Evolutionary conservation across 2,113 vertebrate genomes (phyloP), one percentile per base, ranked within the genome.

Genomic region (Scalopus aquaticus): DNA sequence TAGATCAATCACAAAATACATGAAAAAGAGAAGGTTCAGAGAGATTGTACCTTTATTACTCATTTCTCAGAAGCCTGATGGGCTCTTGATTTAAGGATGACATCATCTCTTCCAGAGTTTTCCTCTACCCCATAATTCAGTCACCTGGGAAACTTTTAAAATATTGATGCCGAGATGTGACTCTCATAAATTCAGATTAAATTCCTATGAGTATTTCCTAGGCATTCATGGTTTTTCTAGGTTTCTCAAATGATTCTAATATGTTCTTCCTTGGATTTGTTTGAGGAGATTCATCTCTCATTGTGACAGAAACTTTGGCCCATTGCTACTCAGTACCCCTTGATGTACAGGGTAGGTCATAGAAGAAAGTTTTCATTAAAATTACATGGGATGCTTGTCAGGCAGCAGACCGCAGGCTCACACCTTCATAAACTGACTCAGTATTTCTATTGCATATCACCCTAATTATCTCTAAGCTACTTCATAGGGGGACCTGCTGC

Each of bases 1-100:
- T 87, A 92, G 72, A 96, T 95, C 96, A 96, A 93, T 97, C 76
- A 37, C 90, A 87, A 94, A 97, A 88, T 73, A 88, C 77, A 74
- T 78, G 35, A 83, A 96, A 96, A 96, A 89, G 90, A 96, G 80
- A 51, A 64, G 54, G 42, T 79, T 82, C 84, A 77, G 83, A n/a
- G 49, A 86, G 39, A 86, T 80, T 81, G 49, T 62, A 17, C 19
- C 51, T 91, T 86, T 94, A 76, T 95, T 95, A 85, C 67, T 96
- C 65, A 78, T 94, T 97, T 96, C 88, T 93, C 73, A 93, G 95
- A 97, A 97, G 93, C 64, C 65, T 56, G 37, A 82, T 81, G 46
- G 42, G 2, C 17, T 87, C 74, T 93, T 91, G 60, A 26, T 85
- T 82, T 74, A 91, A 30, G 60, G 10, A 93, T 91, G 80, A 46